Evolutionary conservation across 1,140 invertebrate species (phyloP), one percentile per base, ranked within the genome.

Genomic region (Rhynchophorus ferrugineus): DNA sequence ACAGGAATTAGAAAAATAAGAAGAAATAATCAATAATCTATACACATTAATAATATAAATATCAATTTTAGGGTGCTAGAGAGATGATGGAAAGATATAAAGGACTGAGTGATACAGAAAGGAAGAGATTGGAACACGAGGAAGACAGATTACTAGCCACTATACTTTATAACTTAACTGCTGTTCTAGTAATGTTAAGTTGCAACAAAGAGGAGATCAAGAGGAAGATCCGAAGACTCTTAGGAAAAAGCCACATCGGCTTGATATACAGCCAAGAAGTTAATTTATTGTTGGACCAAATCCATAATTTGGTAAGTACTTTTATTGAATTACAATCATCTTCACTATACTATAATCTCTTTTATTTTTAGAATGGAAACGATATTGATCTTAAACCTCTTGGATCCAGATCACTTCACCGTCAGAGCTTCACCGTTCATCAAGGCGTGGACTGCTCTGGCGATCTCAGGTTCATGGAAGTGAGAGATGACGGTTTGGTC

Each of bases 31-130:
- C n/a, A n/a, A n/a, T n/a, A n/a, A n/a, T n/a, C n/a, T n/a, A 41
- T 20, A 39, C 17, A 7, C 13, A 38, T 1, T 7, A 16, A 44
- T 44, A 35, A 34, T 38, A n/a, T 33, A 6, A 11, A 18, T 34
- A 1, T 45, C 9, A 17, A 42, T 47, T 60, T 14, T 49, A 71
- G 73, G 94, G 95, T 41, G 91, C 95, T 3, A 83, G 88, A 21
- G 96, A 99, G 75, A 98, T 99, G 95, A 97, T 99, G 88, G 95
- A 98, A 66, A 83, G 95, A 59, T 99, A 98, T 67, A 94, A 91
- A 64, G 85, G 84, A 50, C 73, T 99, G 21, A 93, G 91, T 66
- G 92, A 95, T 39, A 89, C 87, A 5, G 97, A 99, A 66, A 79
- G 90, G 24, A 97, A 98, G 72, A 77, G 95, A 3, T 71, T 99